Evolutionary conservation across 2,888 invertebrate genomes (phyloP).

Genomic region (Oeneis ivallda): DNA sequence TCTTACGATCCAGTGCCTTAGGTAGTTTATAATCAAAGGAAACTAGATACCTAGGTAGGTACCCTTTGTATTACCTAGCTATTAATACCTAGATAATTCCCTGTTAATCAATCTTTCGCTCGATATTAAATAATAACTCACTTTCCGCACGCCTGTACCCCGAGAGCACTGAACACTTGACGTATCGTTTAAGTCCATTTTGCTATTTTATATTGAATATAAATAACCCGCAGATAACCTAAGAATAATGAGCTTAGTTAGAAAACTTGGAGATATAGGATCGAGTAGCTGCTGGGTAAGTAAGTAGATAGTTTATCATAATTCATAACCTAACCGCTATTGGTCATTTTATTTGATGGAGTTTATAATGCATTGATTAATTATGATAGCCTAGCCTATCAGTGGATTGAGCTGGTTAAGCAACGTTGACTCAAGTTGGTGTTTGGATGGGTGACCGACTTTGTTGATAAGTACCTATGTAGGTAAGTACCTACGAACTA

Average conservation of each 20-base stretch:
- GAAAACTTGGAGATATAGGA: constrained; percentile 25
- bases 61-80: too few relatives aligned
- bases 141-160: constrained; percentile 31
- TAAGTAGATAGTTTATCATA: constrained; percentile 29
- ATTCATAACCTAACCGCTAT: constrained; percentile 20
- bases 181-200: constrained; percentile 40
- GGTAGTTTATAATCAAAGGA: constrained; percentile 4
- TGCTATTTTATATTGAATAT: constrained; percentile 40
- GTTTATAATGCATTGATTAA: constrained; percentile 11
- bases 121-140: constrained; percentile 3
- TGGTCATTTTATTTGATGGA: constrained; percentile 15
- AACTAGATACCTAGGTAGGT: not conserved
- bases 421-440: not conserved
- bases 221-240: constrained; percentile 38
- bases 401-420: not conserved
- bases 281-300: constrained; percentile 24
- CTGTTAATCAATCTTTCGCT: not conserved
- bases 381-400: constrained; percentile 6
- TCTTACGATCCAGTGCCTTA: not conserved
- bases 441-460: too few relatives aligned
- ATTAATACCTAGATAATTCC: not conserved
- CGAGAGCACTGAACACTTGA: constrained; percentile 39
- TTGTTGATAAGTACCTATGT: too few relatives aligned
- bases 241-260: constrained; percentile 34
- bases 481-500: too few relatives aligned